These are phyloP conservation scores for Odocoileus hemionus DNA, from an alignment of 2,113 vertebrate genomes.

Conservation along the genomic window DNA sequence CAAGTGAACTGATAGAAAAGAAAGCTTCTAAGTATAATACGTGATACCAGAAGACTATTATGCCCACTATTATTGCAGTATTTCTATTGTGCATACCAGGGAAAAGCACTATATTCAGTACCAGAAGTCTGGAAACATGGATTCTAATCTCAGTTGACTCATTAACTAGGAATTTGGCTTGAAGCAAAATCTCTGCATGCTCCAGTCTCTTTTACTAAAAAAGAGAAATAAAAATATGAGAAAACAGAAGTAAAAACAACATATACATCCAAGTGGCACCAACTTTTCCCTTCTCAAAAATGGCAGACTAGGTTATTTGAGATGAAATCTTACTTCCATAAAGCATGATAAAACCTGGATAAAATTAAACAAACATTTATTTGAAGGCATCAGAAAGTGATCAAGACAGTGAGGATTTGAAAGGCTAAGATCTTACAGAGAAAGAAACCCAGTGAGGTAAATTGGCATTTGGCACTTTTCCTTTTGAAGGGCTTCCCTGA, in stretches of 20 bases:
- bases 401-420: not conserved
- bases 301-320: not conserved
- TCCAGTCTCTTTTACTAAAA: not conserved
- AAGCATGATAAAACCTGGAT: not conserved
- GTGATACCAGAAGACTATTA: not conserved
- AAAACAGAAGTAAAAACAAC: not conserved
- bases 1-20: not conserved
- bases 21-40: not conserved
- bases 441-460: not conserved
- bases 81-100: not conserved
- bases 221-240: not conserved
- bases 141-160: not conserved
- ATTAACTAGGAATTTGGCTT: not conserved
- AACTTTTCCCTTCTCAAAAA: not conserved
- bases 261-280: not conserved
- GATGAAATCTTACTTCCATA: not conserved
- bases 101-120: not conserved
- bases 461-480: not conserved
- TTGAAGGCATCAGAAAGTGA: not conserved
- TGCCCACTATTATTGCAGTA: not conserved
- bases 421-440: not conserved
- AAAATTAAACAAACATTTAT: not conserved
- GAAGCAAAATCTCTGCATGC: not conserved
- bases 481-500: not conserved
- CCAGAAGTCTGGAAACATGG: not conserved